Evolutionary conservation across 2,797 vertebrate genomes (phyloP).

Genomic region (Enteromius afrohamiltoni): DNA sequence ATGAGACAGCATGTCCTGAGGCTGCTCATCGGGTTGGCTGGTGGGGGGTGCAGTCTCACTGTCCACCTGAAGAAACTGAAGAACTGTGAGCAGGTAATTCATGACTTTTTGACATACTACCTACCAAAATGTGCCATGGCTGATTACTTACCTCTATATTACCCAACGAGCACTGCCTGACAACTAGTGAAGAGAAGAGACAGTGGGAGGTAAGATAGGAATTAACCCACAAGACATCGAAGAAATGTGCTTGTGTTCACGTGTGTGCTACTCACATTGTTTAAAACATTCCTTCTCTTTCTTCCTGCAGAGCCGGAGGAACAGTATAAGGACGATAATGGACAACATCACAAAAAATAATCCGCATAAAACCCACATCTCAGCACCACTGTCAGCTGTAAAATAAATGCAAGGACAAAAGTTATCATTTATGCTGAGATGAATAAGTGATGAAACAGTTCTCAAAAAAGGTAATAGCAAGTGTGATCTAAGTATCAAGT

Average conservation of each 20-base stretch:
- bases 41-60: constrained; percentile 26
- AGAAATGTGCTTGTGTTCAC: not conserved
- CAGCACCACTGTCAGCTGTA: not conserved
- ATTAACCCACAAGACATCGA: not conserved
- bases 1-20: constrained; percentile 25
- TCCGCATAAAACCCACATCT: constrained; percentile 12
- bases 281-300: constrained; percentile 57
- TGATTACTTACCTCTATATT: constrained; percentile 52
- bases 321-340: not conserved
- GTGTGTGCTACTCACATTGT: constrained; percentile 40
- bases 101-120: not conserved
- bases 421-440: constrained; percentile 1
- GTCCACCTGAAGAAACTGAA: constrained; percentile 38
- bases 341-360: not conserved
- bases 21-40: constrained; percentile 5
- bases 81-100: not conserved
- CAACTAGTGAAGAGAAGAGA: constrained; percentile 44
- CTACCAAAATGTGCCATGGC: not conserved
- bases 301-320: constrained; percentile 38
- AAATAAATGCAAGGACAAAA: not conserved
- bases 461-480: not conserved
- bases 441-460: not conserved
- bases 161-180: constrained; percentile 52
- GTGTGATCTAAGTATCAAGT: not conserved
- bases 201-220: constrained; percentile 2